Conservation (phyloP, 1,140 invertebrate genomes). For the Diprion similis region DNA sequence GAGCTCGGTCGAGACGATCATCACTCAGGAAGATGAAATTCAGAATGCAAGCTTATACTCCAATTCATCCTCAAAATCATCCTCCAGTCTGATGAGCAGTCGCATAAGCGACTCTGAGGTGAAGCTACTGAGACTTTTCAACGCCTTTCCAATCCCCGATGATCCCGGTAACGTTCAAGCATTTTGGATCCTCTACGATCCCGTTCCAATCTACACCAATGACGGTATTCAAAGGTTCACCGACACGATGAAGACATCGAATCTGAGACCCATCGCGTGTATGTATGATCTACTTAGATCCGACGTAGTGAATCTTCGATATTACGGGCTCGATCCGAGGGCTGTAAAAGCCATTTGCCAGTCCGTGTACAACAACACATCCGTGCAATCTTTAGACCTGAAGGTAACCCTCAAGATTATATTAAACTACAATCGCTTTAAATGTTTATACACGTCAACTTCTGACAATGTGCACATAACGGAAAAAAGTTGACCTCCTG, state of each 20-base stretch:
- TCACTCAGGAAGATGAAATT: conserved; percentile 33
- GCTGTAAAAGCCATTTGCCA: conserved; percentile 53
- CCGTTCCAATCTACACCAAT: conserved; percentile 25
- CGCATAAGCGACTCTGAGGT: conserved; percentile 40
- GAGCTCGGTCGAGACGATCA: conserved; percentile 33
- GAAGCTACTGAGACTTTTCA: conserved; percentile 31
- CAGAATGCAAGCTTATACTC: not conserved
- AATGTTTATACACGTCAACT: conserved; percentile 15
- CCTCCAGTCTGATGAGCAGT: conserved; percentile 34
- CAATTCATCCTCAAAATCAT: conserved; percentile 27
- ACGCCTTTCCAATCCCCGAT: conserved; percentile 33
- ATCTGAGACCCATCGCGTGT: conserved; percentile 38
- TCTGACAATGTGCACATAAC: not conserved
- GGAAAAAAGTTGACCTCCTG: not conserved
- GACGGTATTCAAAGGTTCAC: conserved; percentile 47
- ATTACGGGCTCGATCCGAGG: conserved; percentile 55
- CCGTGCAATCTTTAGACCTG: conserved; percentile 53
- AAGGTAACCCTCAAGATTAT: conserved; percentile 36
- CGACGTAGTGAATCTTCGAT: conserved; percentile 46
- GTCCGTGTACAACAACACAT: conserved; percentile 49
- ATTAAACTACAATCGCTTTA: not conserved
- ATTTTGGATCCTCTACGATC: conserved; percentile 39
- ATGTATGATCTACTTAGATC: conserved; percentile 41
- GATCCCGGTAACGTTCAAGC: conserved; percentile 40
- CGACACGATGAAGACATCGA: conserved; percentile 31